Base-by-base conservation (phyloP, 2,113 vertebrate species). In the Ramphastos sulfuratus region DNA sequence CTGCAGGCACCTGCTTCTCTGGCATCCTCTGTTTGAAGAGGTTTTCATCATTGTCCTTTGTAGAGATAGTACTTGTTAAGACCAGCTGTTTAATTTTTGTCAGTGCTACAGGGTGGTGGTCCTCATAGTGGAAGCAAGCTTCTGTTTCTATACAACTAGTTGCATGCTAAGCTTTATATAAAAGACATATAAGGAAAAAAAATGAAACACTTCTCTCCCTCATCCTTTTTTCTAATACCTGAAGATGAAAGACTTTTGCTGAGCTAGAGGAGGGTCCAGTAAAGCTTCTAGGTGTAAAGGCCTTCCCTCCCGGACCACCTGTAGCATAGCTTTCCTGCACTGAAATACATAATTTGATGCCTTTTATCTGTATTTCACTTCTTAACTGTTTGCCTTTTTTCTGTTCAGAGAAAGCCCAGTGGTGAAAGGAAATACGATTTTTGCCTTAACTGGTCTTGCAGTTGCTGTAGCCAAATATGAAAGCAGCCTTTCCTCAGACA, bases 341-440 rank as follows among this genome's bases (percentile, higher is more conserved):
- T 69, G 19, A 86, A 17, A 9, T 48, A 9, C 0, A 3, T 69
- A 5, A 55, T 83, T 81, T 76, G 6, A 82, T 87, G 7, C 10
- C 48, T 79, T 13, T 11, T 6, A 6, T 61, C 9, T 74, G 14
- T 60, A 1, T 92, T 74, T 58, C 21, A 0, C 23, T 87, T 83
- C 17, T 89, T 67, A 17, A 58, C n/a, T 66, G 46, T 58, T 94
- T 75, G 35, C 76, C 8, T 88, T 93, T 86, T 85, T 87, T 85
- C 46, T 93, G 79, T 96, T 37, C 54, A 99, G 99, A 96, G 99
- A 99, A 79, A 99, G 98, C 91, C 98, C 99, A 7, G 99, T 99
- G 60, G 98, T 99, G 46, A 99, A 99, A 97, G 99, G 99, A 25
- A 99, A 99, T 80, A 98, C 98, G 23, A 97, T 99, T 61, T 95